Percentiles rank a stretch among this genome's conserved stretches.
Evolutionary conservation across 2,888 invertebrate genomes (phyloP).

Genomic region (Lasioglossum morio): DNA sequence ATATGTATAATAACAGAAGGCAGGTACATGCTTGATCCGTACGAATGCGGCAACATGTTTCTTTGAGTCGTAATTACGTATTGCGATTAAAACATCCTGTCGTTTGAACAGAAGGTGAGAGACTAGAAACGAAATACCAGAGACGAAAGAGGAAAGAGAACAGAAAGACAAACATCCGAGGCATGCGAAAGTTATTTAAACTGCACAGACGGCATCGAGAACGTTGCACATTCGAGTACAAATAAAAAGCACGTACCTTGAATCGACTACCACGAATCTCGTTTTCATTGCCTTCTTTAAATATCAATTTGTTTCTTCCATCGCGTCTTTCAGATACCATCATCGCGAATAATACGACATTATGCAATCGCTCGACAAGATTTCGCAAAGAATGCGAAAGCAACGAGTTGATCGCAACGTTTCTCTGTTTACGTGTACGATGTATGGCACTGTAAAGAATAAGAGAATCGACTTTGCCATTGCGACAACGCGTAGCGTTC

Average conservation of each 20-base stretch:
- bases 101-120: neutral
- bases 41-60: neutral
- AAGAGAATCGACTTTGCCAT: constrained; percentile 28
- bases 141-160: neutral
- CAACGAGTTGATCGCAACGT: neutral
- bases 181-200: constrained; percentile 41
- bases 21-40: neutral
- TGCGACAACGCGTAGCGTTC: constrained; percentile 19
- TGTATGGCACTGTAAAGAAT: constrained; percentile 51
- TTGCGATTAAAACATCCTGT: constrained; percentile 18
- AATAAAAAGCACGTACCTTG: constrained; percentile 46
- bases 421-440: constrained; percentile 7
- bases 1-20: neutral
- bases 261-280: constrained; percentile 36
- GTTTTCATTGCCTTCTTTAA: constrained; percentile 21
- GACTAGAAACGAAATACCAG: neutral
- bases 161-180: constrained; percentile 22
- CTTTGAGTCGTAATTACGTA: neutral
- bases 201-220: neutral
- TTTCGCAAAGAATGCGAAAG: neutral
- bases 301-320: constrained; percentile 11
- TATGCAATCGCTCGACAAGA: neutral
- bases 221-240: neutral
- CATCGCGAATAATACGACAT: neutral
- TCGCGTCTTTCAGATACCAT: neutral